Evolutionary conservation across 2,888 invertebrate genomes (phyloP), one percentile per base, ranked within the genome.

Genomic region (Drosophila borealis): DNA sequence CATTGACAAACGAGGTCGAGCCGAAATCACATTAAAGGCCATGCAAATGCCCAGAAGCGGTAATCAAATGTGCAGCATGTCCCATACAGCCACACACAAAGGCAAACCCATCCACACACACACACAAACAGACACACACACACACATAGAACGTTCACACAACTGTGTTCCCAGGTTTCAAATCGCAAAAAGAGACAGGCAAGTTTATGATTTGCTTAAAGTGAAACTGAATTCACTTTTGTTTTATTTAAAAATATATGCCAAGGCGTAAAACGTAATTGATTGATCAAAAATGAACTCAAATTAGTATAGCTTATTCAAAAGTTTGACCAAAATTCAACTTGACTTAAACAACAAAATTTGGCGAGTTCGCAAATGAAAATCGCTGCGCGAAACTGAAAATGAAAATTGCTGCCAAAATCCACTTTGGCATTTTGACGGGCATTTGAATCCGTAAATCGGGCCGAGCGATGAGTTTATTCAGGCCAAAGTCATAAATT

Each of bases 401-500:
- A 61, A 55, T 8, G 64, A 78, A 64, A 73, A 78, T 73, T 69
- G 74, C 37, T 73, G 57, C 54, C 78, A 69, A 75, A 75, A 75
- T 73, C 64, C 69, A 73, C 74, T 73, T 69, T 69, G 57, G 63
- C 71, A 78, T 60, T 74, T 77, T 65, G 68, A 57, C 65, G 73
- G 63, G 57, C 72, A 57, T 61, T 85, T 74, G 77, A 71, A 48
- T 73, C 50, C 48, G 66, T 25, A 69, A 68, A 79, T 66, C 53
- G 57, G 49, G 62, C 62, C 62, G 44, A 48, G 66, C 55, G 48
- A 61, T 56, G 69, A 82, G 78, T 70, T 75, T 86, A 80, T 80
- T 74, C 67, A 71, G 80, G 78, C 62, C 88, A 86, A 68, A 73
- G 83, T 78, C 83, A 83, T 83, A 83, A 83, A 83, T 83, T 74